Evolutionary conservation across 1,140 invertebrate genomes (phyloP).

Genomic region (Cyclargus thomasi): DNA sequence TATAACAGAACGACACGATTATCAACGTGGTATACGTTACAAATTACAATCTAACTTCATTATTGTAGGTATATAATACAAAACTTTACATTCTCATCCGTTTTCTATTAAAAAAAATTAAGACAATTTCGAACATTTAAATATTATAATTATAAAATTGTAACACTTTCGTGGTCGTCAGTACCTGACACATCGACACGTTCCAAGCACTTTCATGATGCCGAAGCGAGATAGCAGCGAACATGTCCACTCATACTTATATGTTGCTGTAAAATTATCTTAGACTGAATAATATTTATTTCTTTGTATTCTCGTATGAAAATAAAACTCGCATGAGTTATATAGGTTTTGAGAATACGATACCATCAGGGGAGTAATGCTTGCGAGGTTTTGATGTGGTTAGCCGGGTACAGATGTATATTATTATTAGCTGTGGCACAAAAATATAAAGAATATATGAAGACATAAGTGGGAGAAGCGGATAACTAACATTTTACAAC

Average conservation of each 20-base stretch:
- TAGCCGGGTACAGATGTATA: no score
- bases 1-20: no score
- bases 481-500: no score
- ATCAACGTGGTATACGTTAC: no score
- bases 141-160: background rate
- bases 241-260: conserved; percentile 12
- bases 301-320: conserved; percentile 13
- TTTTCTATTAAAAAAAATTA: no score
- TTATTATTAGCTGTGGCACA: no score
- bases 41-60: no score
- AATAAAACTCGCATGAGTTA: conserved; percentile 14
- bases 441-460: no score
- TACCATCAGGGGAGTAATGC: background rate
- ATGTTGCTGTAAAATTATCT: conserved; percentile 35
- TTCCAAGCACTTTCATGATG: conserved; percentile 47
- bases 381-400: background rate
- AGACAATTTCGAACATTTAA: no score
- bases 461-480: no score
- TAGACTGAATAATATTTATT: conserved; percentile 22
- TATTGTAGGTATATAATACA: no score
- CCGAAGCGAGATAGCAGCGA: conserved; percentile 39
- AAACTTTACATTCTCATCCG: no score
- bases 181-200: conserved; percentile 39
- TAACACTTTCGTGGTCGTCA: conserved; percentile 23
- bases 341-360: conserved; percentile 1